phyloP scores from a whole-genome alignment of 2,888 invertebrate genomes.

The Drosophila percnosoma region DNA sequence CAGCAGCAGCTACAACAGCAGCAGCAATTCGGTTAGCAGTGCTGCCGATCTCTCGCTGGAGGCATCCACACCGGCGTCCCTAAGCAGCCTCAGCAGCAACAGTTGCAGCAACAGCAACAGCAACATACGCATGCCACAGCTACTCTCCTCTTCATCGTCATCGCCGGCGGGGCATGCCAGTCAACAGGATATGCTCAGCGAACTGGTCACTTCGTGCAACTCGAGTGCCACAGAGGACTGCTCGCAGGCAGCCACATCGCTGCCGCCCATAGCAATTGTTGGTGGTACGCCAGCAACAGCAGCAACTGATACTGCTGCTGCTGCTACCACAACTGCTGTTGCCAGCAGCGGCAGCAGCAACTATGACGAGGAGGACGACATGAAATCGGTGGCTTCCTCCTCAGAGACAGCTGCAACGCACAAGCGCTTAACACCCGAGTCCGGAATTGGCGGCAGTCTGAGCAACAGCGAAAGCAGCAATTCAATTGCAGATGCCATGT shows the following conservation, averaged over 20 bases:
- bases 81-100: slow-evolving; percentile 51
- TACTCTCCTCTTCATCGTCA: slow-evolving; percentile 27
- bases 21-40: slow-evolving; percentile 78
- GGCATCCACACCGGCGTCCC: slow-evolving; percentile 84
- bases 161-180: slow-evolving; percentile 58
- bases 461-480: slow-evolving; percentile 81
- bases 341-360: slow-evolving; percentile 55
- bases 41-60: slow-evolving; percentile 82
- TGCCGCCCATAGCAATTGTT: slow-evolving; percentile 22
- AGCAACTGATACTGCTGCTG: slow-evolving; percentile 1
- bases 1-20: slow-evolving; percentile 55
- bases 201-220: slow-evolving; percentile 80
- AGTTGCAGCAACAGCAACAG: slow-evolving; percentile 47
- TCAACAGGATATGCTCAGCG: slow-evolving; percentile 79
- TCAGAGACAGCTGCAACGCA: slow-evolving; percentile 64
- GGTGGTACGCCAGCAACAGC: not conserved
- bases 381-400: slow-evolving; percentile 61
- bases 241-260: slow-evolving; percentile 52
- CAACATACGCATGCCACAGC: slow-evolving; percentile 34
- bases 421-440: slow-evolving; percentile 80
- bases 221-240: slow-evolving; percentile 71
- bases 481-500: slow-evolving; percentile 75
- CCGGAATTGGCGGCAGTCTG: slow-evolving; percentile 81
- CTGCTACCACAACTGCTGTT: slow-evolving; percentile 1
- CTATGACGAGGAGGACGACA: slow-evolving; percentile 70